Evolutionary conservation across 1,140 invertebrate species (phyloP).

Genomic region (Bathynomus jamesi): DNA sequence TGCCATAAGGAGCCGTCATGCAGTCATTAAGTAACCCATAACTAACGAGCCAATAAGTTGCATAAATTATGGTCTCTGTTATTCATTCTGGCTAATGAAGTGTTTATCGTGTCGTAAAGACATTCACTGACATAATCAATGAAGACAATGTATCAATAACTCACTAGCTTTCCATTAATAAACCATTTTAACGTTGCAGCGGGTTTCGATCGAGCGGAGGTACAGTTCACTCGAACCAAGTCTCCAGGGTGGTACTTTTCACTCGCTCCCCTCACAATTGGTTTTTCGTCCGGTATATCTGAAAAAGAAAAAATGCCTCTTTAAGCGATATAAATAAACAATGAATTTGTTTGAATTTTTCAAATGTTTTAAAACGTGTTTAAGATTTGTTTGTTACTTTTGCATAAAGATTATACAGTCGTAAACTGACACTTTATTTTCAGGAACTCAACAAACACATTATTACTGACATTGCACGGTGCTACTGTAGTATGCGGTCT

Average conservation of each 20-base stretch:
- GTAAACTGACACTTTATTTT: background rate
- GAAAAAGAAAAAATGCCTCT: slow-evolving; percentile 27
- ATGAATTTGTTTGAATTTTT: background rate
- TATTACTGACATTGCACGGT: background rate
- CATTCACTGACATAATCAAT: too few species aligned
- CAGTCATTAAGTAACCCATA: too few species aligned
- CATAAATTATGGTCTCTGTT: too few species aligned
- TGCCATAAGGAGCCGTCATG: too few species aligned
- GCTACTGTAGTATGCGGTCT: background rate
- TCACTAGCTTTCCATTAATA: slow-evolving; percentile 41
- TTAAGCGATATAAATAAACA: background rate
- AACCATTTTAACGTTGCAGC: slow-evolving; percentile 44
- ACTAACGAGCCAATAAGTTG: too few species aligned
- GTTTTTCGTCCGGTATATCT: slow-evolving; percentile 73
- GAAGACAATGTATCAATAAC: too few species aligned
- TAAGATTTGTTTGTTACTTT: too few species aligned
- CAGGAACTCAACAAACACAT: background rate
- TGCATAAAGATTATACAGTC: too few species aligned
- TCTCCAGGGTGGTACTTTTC: slow-evolving; percentile 68
- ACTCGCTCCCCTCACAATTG: slow-evolving; percentile 66
- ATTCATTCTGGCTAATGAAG: too few species aligned
- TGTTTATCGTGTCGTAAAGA: background rate
- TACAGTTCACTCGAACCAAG: slow-evolving; percentile 63
- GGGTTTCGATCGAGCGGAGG: slow-evolving; percentile 52
- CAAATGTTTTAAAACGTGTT: background rate